Base-by-base conservation (phyloP, 2,113 vertebrate genomes). In the Alethe castanea region DNA sequence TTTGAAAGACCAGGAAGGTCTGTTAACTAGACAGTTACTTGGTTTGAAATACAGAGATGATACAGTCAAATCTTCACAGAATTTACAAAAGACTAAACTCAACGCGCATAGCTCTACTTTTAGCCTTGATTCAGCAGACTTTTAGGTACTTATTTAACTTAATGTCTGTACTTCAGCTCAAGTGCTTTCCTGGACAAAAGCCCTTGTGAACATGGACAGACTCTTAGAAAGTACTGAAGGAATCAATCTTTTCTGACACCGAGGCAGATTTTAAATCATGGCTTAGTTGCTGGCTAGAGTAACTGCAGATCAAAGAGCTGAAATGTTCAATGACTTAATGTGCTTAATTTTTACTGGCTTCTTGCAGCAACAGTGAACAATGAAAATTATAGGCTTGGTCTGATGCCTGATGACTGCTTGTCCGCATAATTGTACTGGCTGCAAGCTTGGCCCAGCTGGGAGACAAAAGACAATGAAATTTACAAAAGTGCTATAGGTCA, bases 101-200 rank as follows among this genome's bases (percentile, higher is more conserved):
- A 87, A 29, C 11, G 35, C 17, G 1, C 29, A 64, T 2, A 80
- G 6, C 18, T 60, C 3, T 35, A 35, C 57, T 79, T 66, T 81
- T 44, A 79, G 44, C 48, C 40, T 92, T 86, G 67, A 76, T 84
- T 81, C 81, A 85, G 44, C 53, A 85, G 62, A 65, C 9, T 74
- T 86, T 66, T n/a, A 60, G 15, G n/a, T 74, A 56, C 28, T 52
- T 86, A 67, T 53, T 90, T 79, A 85, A 87, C 18, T 81, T 88
- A 85, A 65, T 69, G 8, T 61, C 19, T 87, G 45, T 60, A 79
- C 25, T 61, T 53, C 38, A 66, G 12, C 53, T 29, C 71, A 73
- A 95, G 62, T 82, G 70, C 57, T 94, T 88, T 92, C 47, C 87
- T 92, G 66, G 81, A 95, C 33, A 40, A 88, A 88, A 84, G 77